phyloP scores from a whole-genome alignment of 2,113 vertebrate genomes.

The Oncorhynchus gorbuscha region DNA sequence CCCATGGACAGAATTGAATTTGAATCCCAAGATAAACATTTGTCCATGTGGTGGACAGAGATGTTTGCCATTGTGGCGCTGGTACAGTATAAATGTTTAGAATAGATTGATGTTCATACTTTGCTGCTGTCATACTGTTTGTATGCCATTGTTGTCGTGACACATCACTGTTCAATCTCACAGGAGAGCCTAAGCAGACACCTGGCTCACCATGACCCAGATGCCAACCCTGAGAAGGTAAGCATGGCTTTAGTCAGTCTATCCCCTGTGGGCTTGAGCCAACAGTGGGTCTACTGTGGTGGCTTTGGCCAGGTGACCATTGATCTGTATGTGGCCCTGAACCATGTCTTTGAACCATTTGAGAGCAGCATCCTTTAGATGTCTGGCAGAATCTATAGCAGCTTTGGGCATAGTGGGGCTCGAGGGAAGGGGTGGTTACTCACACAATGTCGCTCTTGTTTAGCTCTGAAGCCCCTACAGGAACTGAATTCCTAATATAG shows the following conservation, averaged over 20 bases:
- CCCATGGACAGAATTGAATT: too few relatives aligned
- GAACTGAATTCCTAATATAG: not conserved
- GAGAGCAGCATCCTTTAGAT: not conserved
- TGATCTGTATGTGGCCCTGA: slow-evolving; percentile 17
- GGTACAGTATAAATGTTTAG: too few relatives aligned
- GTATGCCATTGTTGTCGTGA: too few relatives aligned
- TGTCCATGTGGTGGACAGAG: too few relatives aligned
- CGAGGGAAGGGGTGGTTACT: not conserved
- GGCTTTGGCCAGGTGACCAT: not conserved
- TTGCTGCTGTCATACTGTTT: not conserved
- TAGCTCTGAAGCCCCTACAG: not conserved
- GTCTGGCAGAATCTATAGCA: not conserved
- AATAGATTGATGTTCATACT: too few relatives aligned
- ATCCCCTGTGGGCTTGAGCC: not conserved
- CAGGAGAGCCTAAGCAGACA: slow-evolving; percentile 79
- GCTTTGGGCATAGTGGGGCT: not conserved
- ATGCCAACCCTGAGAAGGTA: slow-evolving; percentile 55
- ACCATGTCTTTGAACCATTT: slow-evolving; percentile 9
- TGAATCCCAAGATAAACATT: too few relatives aligned
- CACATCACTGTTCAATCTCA: not conserved
- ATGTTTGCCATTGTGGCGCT: too few relatives aligned
- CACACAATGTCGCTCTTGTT: not conserved
- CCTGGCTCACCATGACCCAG: slow-evolving; percentile 70
- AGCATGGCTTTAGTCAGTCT: not conserved
- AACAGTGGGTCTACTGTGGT: not conserved